Evolutionary conservation across 2,113 vertebrate genomes (phyloP), one percentile per base, ranked within the genome.

Genomic region (Aptenodytes forsteri): DNA sequence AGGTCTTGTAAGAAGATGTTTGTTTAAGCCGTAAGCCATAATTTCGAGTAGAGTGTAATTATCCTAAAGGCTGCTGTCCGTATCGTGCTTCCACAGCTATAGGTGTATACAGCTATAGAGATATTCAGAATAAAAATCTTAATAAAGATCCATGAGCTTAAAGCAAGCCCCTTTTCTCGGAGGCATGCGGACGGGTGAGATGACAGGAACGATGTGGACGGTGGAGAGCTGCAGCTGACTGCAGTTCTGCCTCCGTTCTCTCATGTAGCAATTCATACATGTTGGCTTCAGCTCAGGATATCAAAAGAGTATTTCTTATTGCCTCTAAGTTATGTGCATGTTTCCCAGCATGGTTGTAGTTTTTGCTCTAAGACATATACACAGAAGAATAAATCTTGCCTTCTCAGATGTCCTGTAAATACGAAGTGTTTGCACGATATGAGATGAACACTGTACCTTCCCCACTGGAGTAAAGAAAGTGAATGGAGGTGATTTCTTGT

Each of bases 191-290:
- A 22, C 2, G 6, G n/a, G 22, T 50, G 69, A 81, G 50, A 40
- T 62, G n/a, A 38, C 18, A 21, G 23, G 20, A 64, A 40, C 0
- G 3, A 29, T 0, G 1, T 50, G 50, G 69, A 40, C 21, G 15
- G 27, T 30, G 66, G 49, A 72, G 34, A 54, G 30, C 38, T 86
- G 67, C 69, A 55, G 29, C 21, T 90, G 49, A 61, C 52, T 49
- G 70, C 5, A 1, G 50, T 10, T 81, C 54, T 90, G 56, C 62
- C 71, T 90, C 58, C 13, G 0, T 64, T 83, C 32, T 61, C 23
- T 32, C 47, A 58, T 15, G 64, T 20, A 44, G 49, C 30, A 87
- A 47, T 59, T 83, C 72, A 52, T 36, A 81, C 18, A 44, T 58
- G 52, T 54, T 75, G 30, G 26, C 17, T 91, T 79, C 78, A 79